Evolutionary conservation across 92 coral and sea anemone species (phyloP).

Genomic region (Porites evermanni): DNA sequence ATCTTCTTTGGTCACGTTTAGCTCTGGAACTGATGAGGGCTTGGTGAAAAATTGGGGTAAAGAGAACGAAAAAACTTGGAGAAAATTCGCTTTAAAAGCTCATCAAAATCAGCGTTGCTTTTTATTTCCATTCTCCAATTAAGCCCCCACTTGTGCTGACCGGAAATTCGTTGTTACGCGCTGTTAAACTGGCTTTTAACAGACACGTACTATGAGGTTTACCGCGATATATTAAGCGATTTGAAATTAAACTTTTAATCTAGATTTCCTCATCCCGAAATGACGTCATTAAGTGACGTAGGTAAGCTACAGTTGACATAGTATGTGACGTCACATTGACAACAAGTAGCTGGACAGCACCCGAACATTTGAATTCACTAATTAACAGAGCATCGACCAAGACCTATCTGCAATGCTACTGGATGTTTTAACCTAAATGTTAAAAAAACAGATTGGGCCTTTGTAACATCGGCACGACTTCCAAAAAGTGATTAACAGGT

Average conservation of each 20-base stretch:
- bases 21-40: not conserved
- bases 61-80: not conserved
- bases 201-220: slow-evolving; percentile 13
- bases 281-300: slow-evolving; percentile 21
- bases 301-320: not conserved
- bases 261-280: slow-evolving; percentile 19
- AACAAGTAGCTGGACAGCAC: not conserved
- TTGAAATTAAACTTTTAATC: not conserved
- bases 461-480: too few relatives aligned
- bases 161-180: slow-evolving; percentile 36
- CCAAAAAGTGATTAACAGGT: too few relatives aligned
- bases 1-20: not conserved
- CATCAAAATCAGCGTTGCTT: slow-evolving; percentile 2
- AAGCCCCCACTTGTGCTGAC: slow-evolving; percentile 5
- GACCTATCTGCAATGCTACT: not conserved
- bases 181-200: slow-evolving; percentile 14
- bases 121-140: not conserved
- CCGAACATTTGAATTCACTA: not conserved
- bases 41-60: not conserved
- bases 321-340: not conserved
- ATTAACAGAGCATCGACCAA: too few relatives aligned
- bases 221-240: not conserved
- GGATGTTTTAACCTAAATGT: not conserved
- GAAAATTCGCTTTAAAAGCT: not conserved
- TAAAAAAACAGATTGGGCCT: not conserved